Percentiles rank a stretch among this genome's conserved stretches.
Evolutionary conservation across 2,797 vertebrate species (phyloP).

Genomic region (Rhabdophis nuchalis): DNA sequence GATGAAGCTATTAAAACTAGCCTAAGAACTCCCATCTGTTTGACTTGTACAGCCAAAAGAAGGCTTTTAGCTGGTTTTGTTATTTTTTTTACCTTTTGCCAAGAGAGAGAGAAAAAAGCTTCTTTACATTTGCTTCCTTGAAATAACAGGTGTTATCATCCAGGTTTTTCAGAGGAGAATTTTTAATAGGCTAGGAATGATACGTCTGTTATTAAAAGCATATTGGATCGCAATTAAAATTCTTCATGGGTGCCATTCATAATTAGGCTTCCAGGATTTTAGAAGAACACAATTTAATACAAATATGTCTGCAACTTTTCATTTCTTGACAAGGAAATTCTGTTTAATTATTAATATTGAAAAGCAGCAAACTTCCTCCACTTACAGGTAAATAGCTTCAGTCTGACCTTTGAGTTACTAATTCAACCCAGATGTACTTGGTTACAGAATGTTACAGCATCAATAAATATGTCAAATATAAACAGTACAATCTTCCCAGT

Average conservation of each 20-base stretch:
- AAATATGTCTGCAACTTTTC: constrained; percentile 14
- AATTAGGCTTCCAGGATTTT: constrained; percentile 38
- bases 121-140: not conserved
- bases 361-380: constrained; percentile 20
- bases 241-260: constrained; percentile 29
- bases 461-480: not conserved
- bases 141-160: not conserved
- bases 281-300: constrained; percentile 21
- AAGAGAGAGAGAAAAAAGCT: not conserved
- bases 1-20: not conserved
- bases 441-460: not conserved
- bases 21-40: not conserved
- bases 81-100: not conserved
- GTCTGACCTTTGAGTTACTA: not conserved
- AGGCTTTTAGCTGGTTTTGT: not conserved
- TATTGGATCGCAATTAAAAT: constrained; percentile 35
- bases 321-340: constrained; percentile 19
- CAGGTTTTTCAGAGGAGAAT: not conserved
- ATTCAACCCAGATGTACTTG: not conserved
- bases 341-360: constrained; percentile 43
- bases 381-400: not conserved
- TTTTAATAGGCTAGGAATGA: constrained; percentile 16
- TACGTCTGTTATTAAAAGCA: constrained; percentile 13
- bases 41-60: not conserved
- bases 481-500: not conserved